Evolutionary conservation across 2,797 vertebrate genomes (phyloP).

Genomic region (Zenarchopterus dispar): DNA sequence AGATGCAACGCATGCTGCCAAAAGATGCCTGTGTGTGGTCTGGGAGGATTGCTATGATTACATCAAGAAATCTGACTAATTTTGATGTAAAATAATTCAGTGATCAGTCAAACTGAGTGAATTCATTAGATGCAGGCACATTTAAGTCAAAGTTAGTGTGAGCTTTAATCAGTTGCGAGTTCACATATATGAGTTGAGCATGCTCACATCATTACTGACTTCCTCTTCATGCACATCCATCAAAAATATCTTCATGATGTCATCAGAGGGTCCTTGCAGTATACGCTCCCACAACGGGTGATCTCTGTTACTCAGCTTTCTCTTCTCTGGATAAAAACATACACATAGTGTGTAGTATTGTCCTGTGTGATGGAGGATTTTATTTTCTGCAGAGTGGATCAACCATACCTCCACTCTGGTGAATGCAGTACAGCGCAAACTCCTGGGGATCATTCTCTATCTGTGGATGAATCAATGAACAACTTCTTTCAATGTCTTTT

Average conservation of each 20-base stretch:
- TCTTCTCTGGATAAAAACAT: slow-evolving; percentile 73
- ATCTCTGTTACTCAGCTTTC: slow-evolving; percentile 84
- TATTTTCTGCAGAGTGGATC: not conserved
- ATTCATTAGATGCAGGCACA: too few species aligned
- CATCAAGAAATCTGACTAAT: too few species aligned
- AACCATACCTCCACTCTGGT: slow-evolving; percentile 73
- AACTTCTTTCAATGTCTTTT: not conserved
- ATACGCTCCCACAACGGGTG: slow-evolving; percentile 90
- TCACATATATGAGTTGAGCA: not conserved
- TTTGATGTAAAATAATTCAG: too few species aligned
- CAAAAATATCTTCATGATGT: slow-evolving; percentile 90
- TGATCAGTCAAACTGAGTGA: too few species aligned
- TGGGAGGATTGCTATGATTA: too few species aligned
- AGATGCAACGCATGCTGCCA: too few species aligned
- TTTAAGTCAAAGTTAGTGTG: too few species aligned
- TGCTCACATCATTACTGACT: slow-evolving; percentile 90
- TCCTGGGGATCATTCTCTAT: slow-evolving; percentile 80
- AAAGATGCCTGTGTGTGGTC: too few species aligned
- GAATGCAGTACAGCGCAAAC: slow-evolving; percentile 72
- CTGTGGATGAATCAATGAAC: slow-evolving; percentile 37
- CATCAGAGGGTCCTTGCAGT: slow-evolving; percentile 90
- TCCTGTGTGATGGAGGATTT: not conserved
- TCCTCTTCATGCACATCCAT: slow-evolving; percentile 91
- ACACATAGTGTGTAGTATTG: not conserved
- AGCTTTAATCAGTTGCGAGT: too few species aligned